A percentile compares a stretch with the other conserved stretches of the same genome.
These are phyloP conservation scores for Bombylius major DNA, from an alignment of 2,888 invertebrate genomes.

Conservation along the genomic window DNA sequence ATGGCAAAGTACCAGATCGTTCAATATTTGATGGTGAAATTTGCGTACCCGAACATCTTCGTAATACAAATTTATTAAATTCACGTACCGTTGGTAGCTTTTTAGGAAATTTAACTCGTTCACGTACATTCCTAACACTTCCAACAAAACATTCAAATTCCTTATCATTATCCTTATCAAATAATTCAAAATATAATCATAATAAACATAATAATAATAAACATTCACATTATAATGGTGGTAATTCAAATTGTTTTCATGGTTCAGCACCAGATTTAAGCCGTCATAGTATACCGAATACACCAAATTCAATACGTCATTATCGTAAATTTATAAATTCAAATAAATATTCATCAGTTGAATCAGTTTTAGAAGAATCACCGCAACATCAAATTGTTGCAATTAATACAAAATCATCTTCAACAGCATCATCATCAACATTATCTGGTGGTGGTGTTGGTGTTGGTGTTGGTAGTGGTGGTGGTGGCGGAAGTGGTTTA, in stretches of 20 bases:
- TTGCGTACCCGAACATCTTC: conserved; percentile 29
- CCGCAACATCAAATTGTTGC: conserved; percentile 11
- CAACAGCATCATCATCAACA: neutral
- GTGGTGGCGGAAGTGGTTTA: neutral
- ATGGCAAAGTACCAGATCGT: conserved; percentile 24
- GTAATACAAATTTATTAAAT: conserved; percentile 21
- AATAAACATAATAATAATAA: neutral
- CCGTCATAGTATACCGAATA: conserved; percentile 30
- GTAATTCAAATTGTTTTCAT: conserved; percentile 23
- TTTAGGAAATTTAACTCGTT: conserved; percentile 43
- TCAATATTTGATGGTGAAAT: conserved; percentile 28
- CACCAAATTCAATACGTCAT: conserved; percentile 19
- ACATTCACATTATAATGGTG: neutral
- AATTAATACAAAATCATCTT: neutral
- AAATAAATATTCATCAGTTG: conserved; percentile 16
- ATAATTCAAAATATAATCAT: neutral
- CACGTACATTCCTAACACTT: conserved; percentile 42
- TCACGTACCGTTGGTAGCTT: conserved; percentile 31
- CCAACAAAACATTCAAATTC: conserved; percentile 17
- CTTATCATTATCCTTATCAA: neutral
- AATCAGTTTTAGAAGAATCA: conserved; percentile 22
- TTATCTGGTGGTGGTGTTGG: neutral
- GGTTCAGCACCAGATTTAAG: conserved; percentile 35
- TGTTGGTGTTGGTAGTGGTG: neutral
- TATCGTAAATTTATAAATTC: conserved; percentile 1